Evolutionary conservation across 2,888 invertebrate species (phyloP), one percentile per base, ranked within the genome.

Genomic region (Eucriotettix oculatus): DNA sequence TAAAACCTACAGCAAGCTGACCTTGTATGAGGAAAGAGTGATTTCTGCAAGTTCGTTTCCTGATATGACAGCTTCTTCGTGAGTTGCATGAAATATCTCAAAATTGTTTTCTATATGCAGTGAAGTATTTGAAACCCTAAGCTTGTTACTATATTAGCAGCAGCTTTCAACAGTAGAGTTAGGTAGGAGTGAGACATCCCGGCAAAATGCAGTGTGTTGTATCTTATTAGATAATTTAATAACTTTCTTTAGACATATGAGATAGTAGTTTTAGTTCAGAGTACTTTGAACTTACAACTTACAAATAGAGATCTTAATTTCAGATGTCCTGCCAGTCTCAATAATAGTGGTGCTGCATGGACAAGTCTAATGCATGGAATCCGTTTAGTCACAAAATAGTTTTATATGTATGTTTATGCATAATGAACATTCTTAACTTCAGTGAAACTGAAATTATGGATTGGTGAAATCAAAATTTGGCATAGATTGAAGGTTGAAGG

Each of bases 61-160:
- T 48, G 48, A 48, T 14, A 48, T 14, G 48, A 48, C 48, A 48
- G 48, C 48, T 48, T 48, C 48, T 48, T 48, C 48, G 48, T 48
- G 48, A 48, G 48, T 48, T 48, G 48, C 48, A 48, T 48, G 48
- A 48, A 12, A 48, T 48, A 48, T 48, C 48, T 48, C 48, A 48
- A 14, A n/a, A 48, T 48, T 48, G 12, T 12, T 48, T n/a, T 48
- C 48, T 48, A 48, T 48, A 12, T 48, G n/a, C 48, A 48, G 48
- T 48, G 48, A 48, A 48, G 48, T 48, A 59, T 54, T 59, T 59
- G 59, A 59, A 59, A 59, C 59, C 59, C 59, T 59, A 54, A 55
- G 42, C 44, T 59, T 16, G 40, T 14, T 44, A 17, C 54, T 54
- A 29, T 57, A 44, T 58, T 54, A 42, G 54, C 52, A 17, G 43